Evolutionary conservation across 2,113 vertebrate species (phyloP), one percentile per base, ranked within the genome.

Genomic region (Galeopterus variegatus): DNA sequence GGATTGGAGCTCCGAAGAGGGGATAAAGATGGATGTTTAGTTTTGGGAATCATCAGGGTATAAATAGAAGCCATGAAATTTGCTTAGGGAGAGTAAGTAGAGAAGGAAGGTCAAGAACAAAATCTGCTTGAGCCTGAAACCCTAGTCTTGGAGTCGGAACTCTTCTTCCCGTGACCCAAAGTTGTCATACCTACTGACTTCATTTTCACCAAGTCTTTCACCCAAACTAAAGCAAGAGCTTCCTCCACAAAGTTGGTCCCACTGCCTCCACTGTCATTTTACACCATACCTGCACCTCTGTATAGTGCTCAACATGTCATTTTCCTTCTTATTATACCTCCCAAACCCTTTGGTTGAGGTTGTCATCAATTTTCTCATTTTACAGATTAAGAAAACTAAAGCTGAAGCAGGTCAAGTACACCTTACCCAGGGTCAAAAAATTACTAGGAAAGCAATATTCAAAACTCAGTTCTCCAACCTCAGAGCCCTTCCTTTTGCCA

Each of bases 91-190:
- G 9, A 95, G 41, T 54, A 90, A 50, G 18, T 0, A 88, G 79
- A 70, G 73, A 70, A 94, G 33, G 41, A 80, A 72, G 33, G 33
- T 72, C 58, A 95, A 86, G 67, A 92, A 70, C 45, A 97, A 31
- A 86, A 65, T 81, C 54, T 89, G 45, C 26, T 75, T 72, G 94
- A 60, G 60, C 67, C 56, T 45, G 33, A 86, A 90, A 80, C 13
- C 9, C 50, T 67, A 81, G 56, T 48, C 18, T 90, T 87, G 13
- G 14, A 89, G 54, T 67, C 82, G 41, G 56, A 24, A 69, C 31
- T 73, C 14, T 76, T 92, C 36, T 82, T 89, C n/a, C 21, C 31
- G 50, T 60, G 56, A 12, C 23, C 28, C 18, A 48, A 60, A 92
- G 45, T 15, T 73, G 50, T 26, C 54, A 18, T 50, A 73, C 18